Conservation (phyloP, 1,140 invertebrate genomes). For the Coptotermes formosanus region DNA sequence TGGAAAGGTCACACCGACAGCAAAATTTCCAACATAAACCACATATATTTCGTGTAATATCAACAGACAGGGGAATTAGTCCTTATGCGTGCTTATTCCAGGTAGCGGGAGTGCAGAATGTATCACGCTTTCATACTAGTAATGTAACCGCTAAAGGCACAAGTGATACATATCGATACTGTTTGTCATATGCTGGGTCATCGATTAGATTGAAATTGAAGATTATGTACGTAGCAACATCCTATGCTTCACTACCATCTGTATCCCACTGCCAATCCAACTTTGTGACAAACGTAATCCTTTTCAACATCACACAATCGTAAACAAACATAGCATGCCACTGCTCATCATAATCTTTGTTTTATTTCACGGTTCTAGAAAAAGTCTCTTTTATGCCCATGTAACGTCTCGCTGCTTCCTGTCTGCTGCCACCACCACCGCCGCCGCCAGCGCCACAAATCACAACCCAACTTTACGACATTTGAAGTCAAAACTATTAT, state of each 20-base stretch:
- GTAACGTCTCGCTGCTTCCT: not conserved
- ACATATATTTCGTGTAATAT: no score
- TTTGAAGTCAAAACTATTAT: slow-evolving; percentile 24
- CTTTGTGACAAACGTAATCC: not conserved
- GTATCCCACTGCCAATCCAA: not conserved
- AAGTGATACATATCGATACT: no score
- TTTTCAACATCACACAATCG: not conserved
- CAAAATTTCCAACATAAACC: no score
- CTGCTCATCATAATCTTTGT: not conserved
- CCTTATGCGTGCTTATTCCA: no score
- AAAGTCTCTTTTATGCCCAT: slow-evolving; percentile 5
- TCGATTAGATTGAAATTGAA: no score
- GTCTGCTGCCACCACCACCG: not conserved
- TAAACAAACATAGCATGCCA: not conserved
- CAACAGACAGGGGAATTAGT: no score
- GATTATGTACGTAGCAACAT: not conserved
- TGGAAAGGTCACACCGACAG: no score
- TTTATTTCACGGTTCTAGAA: slow-evolving; percentile 12
- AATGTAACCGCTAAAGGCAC: no score
- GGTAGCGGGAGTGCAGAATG: no score
- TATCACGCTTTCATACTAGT: no score
- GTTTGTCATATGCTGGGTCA: no score
- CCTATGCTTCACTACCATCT: not conserved
- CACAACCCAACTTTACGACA: slow-evolving; percentile 22
- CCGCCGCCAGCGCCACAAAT: not conserved